Percentiles rank a stretch among this genome's conserved stretches.
Conservation (phyloP, 2,113 vertebrate genomes). For the Bos javanicus region DNA sequence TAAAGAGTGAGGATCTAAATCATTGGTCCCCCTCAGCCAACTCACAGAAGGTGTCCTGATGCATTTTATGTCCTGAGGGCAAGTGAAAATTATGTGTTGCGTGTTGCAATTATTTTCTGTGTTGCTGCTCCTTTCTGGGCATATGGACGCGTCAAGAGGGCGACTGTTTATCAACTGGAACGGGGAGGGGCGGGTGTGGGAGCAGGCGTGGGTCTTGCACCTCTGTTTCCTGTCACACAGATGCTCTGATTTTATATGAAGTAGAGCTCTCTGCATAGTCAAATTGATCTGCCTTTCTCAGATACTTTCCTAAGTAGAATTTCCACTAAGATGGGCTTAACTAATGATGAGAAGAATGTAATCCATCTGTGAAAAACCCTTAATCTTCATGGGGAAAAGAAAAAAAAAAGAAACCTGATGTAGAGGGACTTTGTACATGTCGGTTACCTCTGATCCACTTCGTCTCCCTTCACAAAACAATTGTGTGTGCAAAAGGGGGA, state of each 20-base stretch:
- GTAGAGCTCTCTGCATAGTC: background rate
- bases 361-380: background rate
- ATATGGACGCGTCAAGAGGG: background rate
- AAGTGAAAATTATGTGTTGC: background rate
- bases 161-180: background rate
- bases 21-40: conserved; percentile 21
- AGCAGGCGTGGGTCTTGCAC: background rate
- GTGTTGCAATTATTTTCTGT: conserved; percentile 27
- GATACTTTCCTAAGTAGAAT: conserved; percentile 15
- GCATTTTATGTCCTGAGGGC: conserved; percentile 41
- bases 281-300: background rate
- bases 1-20: conserved; percentile 40
- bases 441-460: background rate
- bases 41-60: background rate
- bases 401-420: background rate
- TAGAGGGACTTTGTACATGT: background rate
- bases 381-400: background rate
- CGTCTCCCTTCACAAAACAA: background rate
- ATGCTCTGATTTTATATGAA: background rate
- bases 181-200: background rate
- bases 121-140: background rate
- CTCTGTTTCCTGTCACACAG: background rate
- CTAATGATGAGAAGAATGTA: conserved; percentile 18
- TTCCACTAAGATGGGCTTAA: conserved; percentile 42
- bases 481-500: background rate